Base-by-base conservation (phyloP, 2,797 vertebrate genomes). In the Anguilla megastoma region DNA sequence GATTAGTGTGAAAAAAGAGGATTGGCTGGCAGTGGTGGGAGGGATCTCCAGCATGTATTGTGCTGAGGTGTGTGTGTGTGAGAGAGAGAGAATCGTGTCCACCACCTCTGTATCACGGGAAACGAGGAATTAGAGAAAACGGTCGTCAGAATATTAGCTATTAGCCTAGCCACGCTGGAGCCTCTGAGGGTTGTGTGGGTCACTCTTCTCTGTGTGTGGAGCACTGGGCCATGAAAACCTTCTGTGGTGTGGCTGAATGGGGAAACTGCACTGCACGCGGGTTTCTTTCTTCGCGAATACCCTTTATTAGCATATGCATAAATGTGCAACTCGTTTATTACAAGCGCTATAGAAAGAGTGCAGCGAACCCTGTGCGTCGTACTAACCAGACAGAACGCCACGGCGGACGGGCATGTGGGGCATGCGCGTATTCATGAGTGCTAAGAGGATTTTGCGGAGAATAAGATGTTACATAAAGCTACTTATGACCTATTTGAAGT, bases 101-200 rank as follows among this genome's bases (percentile, higher is more conserved):
- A 14, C n/a, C 82, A 12, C 79, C 45, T 6, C 41, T 5, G 21
- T 16, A 16, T 18, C 3, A 30, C 0, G 14, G 14, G 56, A 16
- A 96, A 85, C 86, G 10, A 89, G 7, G 12, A 80, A 56, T 36
- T 6, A 14, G 88, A 30, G 85, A 6, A 90, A 41, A 24, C 21
- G 82, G 71, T 3, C 3, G 18, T 18, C 85, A 87, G 83, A 2
- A 85, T 4, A 14, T 10, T 27, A 18, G 41, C 41, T 30, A n/a
- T 36, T 33, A 3, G 27, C n/a, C 5, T 30, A 27, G 69, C 24
- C 10, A 27, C 8, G n/a, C 69, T 12, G 66, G 66, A 2, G 66
- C 10, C 8, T n/a, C n/a, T 3, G 66, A 71, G 66, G 66, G 66
- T 2, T 14, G 66, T 30, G 8, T 30, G 4, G 24, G 69, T 30